phyloP scores from a whole-genome alignment of 1,140 invertebrate species.

The Heliconius nattereri region DNA sequence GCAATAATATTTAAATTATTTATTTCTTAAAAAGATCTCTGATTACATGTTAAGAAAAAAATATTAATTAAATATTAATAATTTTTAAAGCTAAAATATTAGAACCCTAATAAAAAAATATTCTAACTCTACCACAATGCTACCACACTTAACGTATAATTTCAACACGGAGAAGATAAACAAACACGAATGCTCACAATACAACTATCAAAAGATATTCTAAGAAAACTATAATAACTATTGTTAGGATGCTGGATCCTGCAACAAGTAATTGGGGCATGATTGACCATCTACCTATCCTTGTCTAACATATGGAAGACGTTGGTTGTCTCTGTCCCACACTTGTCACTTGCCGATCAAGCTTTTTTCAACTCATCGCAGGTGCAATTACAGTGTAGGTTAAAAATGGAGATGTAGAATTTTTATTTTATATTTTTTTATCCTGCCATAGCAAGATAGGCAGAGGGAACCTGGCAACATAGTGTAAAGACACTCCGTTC shows the following conservation, averaged over 20 bases:
- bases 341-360: slow-evolving; percentile 60
- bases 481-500: too few species aligned
- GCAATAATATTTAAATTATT: too few species aligned
- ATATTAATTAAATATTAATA: too few species aligned
- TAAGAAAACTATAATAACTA: slow-evolving; percentile 32
- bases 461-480: too few species aligned
- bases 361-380: slow-evolving; percentile 55
- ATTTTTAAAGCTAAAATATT: too few species aligned
- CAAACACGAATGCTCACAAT: not conserved
- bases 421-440: too few species aligned
- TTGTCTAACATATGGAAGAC: slow-evolving; percentile 25
- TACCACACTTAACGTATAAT: not conserved
- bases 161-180: not conserved
- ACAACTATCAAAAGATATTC: slow-evolving; percentile 25
- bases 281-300: slow-evolving; percentile 30
- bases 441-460: too few species aligned
- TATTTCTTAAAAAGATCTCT: too few species aligned
- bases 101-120: too few species aligned
- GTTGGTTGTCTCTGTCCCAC: slow-evolving; percentile 40
- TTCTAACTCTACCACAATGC: not conserved
- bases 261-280: slow-evolving; percentile 17
- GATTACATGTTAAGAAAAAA: too few species aligned
- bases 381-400: slow-evolving; percentile 45
- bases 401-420: slow-evolving; percentile 34
- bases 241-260: slow-evolving; percentile 29